Evolutionary conservation across 1,140 invertebrate species (phyloP).

Genomic region (Drosophila santomea): DNA sequence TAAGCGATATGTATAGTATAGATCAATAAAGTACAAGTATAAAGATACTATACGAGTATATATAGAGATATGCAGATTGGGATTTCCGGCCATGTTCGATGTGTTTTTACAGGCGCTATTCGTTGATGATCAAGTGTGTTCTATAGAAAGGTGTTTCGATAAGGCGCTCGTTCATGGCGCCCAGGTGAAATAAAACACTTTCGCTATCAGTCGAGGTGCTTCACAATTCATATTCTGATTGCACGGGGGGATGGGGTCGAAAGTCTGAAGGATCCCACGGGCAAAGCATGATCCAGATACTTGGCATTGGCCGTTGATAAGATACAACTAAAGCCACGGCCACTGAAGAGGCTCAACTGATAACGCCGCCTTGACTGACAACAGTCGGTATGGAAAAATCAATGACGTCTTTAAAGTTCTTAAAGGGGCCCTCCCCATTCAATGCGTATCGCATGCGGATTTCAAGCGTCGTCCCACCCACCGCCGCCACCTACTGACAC

Average conservation of each 20-base stretch:
- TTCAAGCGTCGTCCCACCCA: background rate
- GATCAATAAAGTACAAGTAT: constrained; percentile 53
- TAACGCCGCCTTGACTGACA: constrained; percentile 16
- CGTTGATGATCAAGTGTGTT: constrained; percentile 8
- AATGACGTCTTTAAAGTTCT: constrained; percentile 32
- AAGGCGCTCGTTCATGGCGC: constrained; percentile 24
- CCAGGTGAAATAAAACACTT: constrained; percentile 17
- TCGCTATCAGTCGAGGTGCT: constrained; percentile 25
- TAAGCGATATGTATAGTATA: constrained; percentile 36
- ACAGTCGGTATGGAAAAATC: background rate
- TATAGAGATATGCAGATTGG: too few species aligned
- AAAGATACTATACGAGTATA: background rate
- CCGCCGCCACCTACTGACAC: background rate
- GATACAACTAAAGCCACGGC: constrained; percentile 28
- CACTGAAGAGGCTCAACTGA: constrained; percentile 10
- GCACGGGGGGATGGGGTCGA: background rate
- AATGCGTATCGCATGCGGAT: constrained; percentile 39
- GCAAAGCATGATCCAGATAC: constrained; percentile 1
- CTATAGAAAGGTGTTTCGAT: background rate
- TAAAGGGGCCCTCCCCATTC: constrained; percentile 28
- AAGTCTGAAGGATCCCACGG: constrained; percentile 5
- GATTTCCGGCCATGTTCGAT: too few species aligned
- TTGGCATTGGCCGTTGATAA: constrained; percentile 28
- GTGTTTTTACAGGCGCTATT: too few species aligned
- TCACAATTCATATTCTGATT: background rate